Percentiles rank a stretch among this genome's conserved stretches.
Evolutionary conservation across 2,113 vertebrate species (phyloP).

Genomic region (Acanthisitta chloris): DNA sequence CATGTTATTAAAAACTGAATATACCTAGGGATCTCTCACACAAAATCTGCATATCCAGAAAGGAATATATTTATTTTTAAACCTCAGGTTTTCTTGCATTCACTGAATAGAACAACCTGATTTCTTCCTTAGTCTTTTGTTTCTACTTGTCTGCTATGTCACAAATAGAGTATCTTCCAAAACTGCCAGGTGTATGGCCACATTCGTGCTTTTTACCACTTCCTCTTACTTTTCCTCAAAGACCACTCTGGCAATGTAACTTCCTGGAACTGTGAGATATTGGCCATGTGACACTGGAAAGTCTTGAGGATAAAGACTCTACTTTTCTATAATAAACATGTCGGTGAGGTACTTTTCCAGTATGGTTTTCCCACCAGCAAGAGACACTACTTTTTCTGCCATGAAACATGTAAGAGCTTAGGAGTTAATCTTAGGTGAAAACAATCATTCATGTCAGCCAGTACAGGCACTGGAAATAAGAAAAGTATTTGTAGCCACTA

Average conservation of each 20-base stretch:
- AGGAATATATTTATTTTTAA: neutral
- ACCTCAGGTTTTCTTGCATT: neutral
- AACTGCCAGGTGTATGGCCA: neutral
- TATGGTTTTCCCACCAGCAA: neutral
- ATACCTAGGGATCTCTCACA: neutral
- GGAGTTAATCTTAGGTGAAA: slow-evolving; percentile 10
- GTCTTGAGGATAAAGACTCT: neutral
- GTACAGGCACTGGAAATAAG: neutral
- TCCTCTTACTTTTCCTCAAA: neutral
- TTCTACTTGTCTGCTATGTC: neutral
- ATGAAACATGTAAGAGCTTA: neutral
- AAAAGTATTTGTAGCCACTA: neutral
- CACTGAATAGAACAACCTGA: neutral
- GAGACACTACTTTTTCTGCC: neutral
- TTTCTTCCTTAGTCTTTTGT: neutral
- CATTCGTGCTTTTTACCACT: neutral
- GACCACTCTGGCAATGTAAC: neutral
- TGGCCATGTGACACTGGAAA: neutral
- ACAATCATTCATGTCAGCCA: neutral
- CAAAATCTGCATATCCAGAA: neutral
- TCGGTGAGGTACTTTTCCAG: neutral
- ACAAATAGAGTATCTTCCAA: neutral
- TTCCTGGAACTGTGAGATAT: neutral
- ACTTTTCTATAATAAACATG: neutral
- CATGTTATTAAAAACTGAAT: slow-evolving; percentile 24